These are phyloP conservation scores for Sacculina carcini DNA, from an alignment of 2,888 invertebrate genomes.

Conservation along the genomic window DNA sequence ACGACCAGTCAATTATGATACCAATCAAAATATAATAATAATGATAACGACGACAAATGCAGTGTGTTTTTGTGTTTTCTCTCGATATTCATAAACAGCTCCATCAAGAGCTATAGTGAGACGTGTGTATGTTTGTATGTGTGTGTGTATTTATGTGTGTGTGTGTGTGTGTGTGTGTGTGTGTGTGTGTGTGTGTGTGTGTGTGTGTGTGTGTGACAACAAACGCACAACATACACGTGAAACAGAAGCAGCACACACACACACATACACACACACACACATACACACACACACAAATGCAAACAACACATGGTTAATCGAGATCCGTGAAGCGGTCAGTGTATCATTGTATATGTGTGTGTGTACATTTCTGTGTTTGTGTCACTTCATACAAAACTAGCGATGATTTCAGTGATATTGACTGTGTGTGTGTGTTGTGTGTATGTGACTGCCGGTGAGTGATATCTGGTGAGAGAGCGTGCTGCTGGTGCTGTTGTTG, in stretches of 20 bases:
- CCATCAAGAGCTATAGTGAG: too few relatives aligned
- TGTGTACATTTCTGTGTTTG: not conserved
- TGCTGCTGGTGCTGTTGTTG: too few relatives aligned
- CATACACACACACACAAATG: too few relatives aligned
- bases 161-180: not conserved
- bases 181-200: not conserved
- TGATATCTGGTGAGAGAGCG: slow-evolving; percentile 2
- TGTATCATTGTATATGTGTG: not conserved
- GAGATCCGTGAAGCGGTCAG: not conserved
- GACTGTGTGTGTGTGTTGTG: not conserved
- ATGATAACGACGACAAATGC: too few relatives aligned
- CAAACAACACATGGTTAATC: not conserved
- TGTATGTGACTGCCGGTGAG: not conserved
- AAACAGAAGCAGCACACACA: too few relatives aligned
- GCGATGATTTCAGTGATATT: not conserved
- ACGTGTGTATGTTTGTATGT: not conserved
- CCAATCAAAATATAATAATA: too few relatives aligned
- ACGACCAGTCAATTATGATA: too few relatives aligned
- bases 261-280: too few relatives aligned
- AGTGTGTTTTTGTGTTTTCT: too few relatives aligned
- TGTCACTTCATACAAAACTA: not conserved
- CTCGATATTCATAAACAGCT: too few relatives aligned
- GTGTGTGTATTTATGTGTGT: not conserved
- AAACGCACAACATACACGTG: too few relatives aligned
- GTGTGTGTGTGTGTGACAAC: too few relatives aligned